Evolutionary conservation across 2,888 invertebrate genomes (phyloP), one percentile per base, ranked within the genome.

Genomic region (Agonopterix arenella): DNA sequence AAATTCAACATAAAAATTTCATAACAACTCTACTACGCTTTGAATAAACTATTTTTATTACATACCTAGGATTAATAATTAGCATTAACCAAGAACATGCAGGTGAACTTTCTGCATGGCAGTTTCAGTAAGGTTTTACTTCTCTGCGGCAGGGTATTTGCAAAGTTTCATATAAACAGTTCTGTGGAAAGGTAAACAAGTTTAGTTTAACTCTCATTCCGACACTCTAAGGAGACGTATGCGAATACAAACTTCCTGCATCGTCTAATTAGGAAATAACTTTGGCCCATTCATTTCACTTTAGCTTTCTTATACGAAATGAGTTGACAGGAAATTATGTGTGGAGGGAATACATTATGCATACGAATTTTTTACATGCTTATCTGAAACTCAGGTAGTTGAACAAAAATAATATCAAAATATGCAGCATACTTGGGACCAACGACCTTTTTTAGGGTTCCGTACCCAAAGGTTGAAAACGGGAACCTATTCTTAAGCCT

Each of bases 201-300:
- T 83, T 84, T 78, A 73, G 77, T 79, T 80, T 68, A 76, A 80
- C 75, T 80, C 73, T 73, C 76, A 81, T 84, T 82, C 79, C 78
- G 77, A 76, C 81, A 83, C 82, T 81, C 77, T 61, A 65, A 76
- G 75, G 80, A 80, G 75, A 77, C 76, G 79, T 72, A 73, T 65
- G 9, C 28, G 16, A 4, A 63, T 66, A 73, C 62, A 72, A 81
- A 80, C 66, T 80, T 74, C 66, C 62, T 61, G 66, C 64, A 64
- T 73, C 61, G 68, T 75, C 75, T 83, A 81, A 83, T 84, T 84
- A 82, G 75, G 68, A 72, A 74, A 76, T 36, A 76, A 80, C 78
- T 83, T 80, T 58, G 64, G 66, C 64, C 66, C 75, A 81, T 84
- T 80, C 70, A 71, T 84, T 81, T 78, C 73, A 81, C 81, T 83